Base-by-base conservation (phyloP, 2,888 invertebrate genomes). In the Aspidiotus destructor region DNA sequence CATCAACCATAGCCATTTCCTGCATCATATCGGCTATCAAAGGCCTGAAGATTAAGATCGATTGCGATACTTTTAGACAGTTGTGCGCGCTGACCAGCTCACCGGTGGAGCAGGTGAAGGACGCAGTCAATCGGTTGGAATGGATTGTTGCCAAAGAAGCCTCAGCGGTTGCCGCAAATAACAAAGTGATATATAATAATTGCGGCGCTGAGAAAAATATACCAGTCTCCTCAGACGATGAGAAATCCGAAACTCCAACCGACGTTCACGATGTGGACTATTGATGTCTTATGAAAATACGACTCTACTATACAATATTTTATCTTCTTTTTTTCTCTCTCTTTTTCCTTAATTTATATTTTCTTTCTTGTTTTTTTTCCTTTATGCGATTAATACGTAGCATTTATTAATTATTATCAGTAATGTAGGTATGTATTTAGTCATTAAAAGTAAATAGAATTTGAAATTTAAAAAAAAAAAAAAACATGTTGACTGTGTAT, bases 231-330 rank as follows among this genome's bases (percentile, higher is more conserved):
- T 28, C 67, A 40, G 67, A 67, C 48, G 58, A 58, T 9, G 67
- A 60, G 58, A 67, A 44, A 57, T 60, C 17, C 42, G 57, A 60
- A 40, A 67, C 58, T 44, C 67, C 67, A 8, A 67, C 67, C 13
- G 67, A 67, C 58, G 67, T 67, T 15, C 67, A 67, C 28, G 67
- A 67, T 60, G 67, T 67, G 48, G 58, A 67, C 40, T 67, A 60
- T 60, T 67, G 57, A 41, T 16, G n/a, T 15, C 10, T 15, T 15
- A 57, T 11, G 15, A 57, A 15, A 15, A 57, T 15, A 15, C 10
- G 10, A 11, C 57, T 15, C 10, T 57, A 15, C 16, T 57, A 57
- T 57, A 11, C 40, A 13, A 60, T 60, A 7, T 60, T 60, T 60
- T 60, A 40, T 60, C 10, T 16, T 13, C 57, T 57, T 57, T 57